A percentile compares a stretch with the other conserved stretches of the same genome.
Evolutionary conservation across 1,140 invertebrate species (phyloP).

Genomic region (Ips nitidus): DNA sequence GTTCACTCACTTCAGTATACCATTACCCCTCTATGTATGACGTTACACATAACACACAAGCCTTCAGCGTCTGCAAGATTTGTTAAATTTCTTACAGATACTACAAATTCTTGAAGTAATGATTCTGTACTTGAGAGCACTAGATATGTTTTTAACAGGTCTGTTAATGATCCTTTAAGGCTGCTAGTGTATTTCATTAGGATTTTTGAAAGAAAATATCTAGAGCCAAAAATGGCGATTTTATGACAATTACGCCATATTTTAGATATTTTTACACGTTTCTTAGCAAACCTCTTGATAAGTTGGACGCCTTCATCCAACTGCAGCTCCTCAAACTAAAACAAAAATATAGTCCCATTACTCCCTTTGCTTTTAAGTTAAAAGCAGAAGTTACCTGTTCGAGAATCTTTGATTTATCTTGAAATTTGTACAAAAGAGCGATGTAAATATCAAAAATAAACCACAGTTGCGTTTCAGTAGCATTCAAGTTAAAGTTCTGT

Average conservation of each 20-base stretch:
- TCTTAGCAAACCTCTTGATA: constrained; percentile 48
- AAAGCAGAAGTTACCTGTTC: constrained; percentile 38
- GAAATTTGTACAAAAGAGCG: constrained; percentile 47
- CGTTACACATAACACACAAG: constrained; percentile 48
- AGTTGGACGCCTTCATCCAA: constrained; percentile 46
- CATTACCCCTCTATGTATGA: constrained; percentile 45
- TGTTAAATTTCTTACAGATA: constrained; percentile 45
- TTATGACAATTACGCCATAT: constrained; percentile 47
- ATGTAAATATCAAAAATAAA: constrained; percentile 52
- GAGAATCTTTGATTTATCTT: constrained; percentile 44
- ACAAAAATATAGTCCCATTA: constrained; percentile 9
- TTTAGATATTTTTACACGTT: constrained; percentile 49
- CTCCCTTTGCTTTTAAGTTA: background rate
- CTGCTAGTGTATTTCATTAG: constrained; percentile 47
- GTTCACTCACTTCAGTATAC: background rate
- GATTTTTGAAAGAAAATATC: constrained; percentile 47
- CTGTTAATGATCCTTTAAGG: constrained; percentile 37
- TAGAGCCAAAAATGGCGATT: constrained; percentile 46
- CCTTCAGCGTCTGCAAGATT: constrained; percentile 46
- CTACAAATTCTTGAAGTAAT: constrained; percentile 37
- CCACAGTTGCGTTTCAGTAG: constrained; percentile 48
- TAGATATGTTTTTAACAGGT: constrained; percentile 42
- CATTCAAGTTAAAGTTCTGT: constrained; percentile 46
- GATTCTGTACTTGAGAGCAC: constrained; percentile 30
- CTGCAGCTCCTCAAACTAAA: constrained; percentile 47